phyloP scores from a whole-genome alignment of 2,797 vertebrate genomes.

The Argentina silus region DNA sequence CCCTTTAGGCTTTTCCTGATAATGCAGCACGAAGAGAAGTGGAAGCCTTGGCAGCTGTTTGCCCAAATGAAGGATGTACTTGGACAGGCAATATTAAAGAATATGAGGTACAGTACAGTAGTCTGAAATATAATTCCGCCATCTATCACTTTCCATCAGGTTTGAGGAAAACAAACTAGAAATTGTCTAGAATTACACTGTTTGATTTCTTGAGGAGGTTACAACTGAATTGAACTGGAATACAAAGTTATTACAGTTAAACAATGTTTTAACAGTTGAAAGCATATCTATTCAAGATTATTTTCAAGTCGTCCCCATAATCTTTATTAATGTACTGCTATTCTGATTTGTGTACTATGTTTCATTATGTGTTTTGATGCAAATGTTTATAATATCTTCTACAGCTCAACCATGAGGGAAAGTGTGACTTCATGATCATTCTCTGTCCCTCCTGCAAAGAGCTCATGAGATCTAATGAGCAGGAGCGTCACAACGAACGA shows the following conservation, averaged over 20 bases:
- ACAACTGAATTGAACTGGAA: too few relatives aligned
- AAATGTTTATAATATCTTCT: neutral
- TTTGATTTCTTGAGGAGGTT: too few relatives aligned
- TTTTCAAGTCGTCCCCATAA: too few relatives aligned
- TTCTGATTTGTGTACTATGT: too few relatives aligned
- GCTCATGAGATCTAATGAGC: slow-evolving; percentile 81
- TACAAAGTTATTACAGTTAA: too few relatives aligned
- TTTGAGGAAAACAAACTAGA: too few relatives aligned
- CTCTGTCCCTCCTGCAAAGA: slow-evolving; percentile 85
- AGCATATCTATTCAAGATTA: too few relatives aligned
- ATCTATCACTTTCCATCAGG: too few relatives aligned
- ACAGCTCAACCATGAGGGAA: slow-evolving; percentile 79
- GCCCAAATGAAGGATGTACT: slow-evolving; percentile 86
- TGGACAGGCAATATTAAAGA: slow-evolving; percentile 96
- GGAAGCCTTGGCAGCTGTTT: slow-evolving; percentile 89
- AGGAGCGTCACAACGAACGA: slow-evolving; percentile 82
- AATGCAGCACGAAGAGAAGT: slow-evolving; percentile 95
- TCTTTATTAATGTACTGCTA: neutral
- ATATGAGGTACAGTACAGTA: slow-evolving; percentile 84
- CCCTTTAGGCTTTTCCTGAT: slow-evolving; percentile 90
- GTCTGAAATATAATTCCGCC: too few relatives aligned
- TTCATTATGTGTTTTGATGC: neutral
- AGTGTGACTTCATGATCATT: slow-evolving; percentile 83
- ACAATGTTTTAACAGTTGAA: too few relatives aligned
- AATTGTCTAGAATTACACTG: too few relatives aligned